A percentile compares a stretch with the other conserved stretches of the same genome.
Conservation (phyloP, 2,113 vertebrate genomes). For the Tragelaphus scriptus region DNA sequence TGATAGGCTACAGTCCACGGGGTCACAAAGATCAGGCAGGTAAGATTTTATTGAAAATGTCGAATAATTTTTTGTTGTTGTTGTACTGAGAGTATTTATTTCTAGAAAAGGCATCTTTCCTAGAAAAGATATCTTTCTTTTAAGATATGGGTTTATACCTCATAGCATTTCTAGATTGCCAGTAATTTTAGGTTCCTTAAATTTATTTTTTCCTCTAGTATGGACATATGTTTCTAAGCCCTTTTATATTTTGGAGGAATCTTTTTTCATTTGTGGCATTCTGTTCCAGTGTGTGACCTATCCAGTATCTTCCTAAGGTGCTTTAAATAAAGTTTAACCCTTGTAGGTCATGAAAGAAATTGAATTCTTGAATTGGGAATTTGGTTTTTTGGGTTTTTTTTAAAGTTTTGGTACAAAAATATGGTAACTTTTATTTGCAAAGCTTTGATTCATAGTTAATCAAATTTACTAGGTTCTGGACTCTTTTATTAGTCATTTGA, state of each 20-base stretch:
- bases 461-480: not conserved
- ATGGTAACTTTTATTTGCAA: not conserved
- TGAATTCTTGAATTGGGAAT: not conserved
- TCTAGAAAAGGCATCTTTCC: not conserved
- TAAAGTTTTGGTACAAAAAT: not conserved
- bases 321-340: not conserved
- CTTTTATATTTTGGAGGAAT: not conserved
- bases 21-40: not conserved
- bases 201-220: not conserved
- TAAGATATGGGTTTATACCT: not conserved
- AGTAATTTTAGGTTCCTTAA: not conserved
- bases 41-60: not conserved
- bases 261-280: not conserved
- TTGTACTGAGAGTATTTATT: not conserved
- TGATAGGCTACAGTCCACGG: no score
- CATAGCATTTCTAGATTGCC: not conserved
- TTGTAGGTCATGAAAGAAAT: not conserved
- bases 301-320: not conserved
- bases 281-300: not conserved
- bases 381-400: not conserved
- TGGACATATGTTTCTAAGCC: not conserved
- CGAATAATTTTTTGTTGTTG: not conserved
- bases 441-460: not conserved
- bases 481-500: not conserved
- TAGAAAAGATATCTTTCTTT: not conserved